Percentiles rank a stretch among this genome's conserved stretches.
Conservation (phyloP, 2,888 invertebrate species). For the Hyalella azteca region DNA sequence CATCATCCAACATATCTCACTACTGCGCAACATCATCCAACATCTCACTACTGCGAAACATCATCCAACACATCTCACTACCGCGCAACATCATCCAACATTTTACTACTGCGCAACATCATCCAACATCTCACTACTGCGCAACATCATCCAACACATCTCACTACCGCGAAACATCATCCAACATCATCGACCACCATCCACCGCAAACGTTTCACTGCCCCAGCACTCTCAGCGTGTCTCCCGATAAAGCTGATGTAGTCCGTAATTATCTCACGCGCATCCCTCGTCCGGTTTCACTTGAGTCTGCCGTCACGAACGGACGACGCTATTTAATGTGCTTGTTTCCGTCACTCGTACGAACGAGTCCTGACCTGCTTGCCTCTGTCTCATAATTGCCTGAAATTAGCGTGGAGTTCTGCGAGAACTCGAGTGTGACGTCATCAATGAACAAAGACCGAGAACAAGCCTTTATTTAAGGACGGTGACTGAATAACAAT, state of each 20-base stretch:
- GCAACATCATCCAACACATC: not conserved
- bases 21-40: no score
- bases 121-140: not conserved
- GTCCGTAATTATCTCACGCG: not conserved
- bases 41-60: no score
- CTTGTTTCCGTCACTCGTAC: constrained; percentile 10
- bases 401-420: no score
- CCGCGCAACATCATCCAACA: not conserved
- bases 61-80: no score
- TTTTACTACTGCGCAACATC: not conserved
- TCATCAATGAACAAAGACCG: no score
- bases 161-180: not conserved
- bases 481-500: no score
- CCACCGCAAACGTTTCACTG: not conserved
- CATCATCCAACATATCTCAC: no score
- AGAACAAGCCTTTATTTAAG: no score
- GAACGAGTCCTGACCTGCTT: not conserved
- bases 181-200: not conserved
- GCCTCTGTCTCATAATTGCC: not conserved
- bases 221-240: no score
- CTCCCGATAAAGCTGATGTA: no score
- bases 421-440: no score
- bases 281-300: constrained; percentile 15
- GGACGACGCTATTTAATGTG: not conserved
- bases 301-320: not conserved